These are phyloP conservation scores for Eonycteris spelaea DNA, from an alignment of 2,113 vertebrate species.

Conservation along the genomic window DNA sequence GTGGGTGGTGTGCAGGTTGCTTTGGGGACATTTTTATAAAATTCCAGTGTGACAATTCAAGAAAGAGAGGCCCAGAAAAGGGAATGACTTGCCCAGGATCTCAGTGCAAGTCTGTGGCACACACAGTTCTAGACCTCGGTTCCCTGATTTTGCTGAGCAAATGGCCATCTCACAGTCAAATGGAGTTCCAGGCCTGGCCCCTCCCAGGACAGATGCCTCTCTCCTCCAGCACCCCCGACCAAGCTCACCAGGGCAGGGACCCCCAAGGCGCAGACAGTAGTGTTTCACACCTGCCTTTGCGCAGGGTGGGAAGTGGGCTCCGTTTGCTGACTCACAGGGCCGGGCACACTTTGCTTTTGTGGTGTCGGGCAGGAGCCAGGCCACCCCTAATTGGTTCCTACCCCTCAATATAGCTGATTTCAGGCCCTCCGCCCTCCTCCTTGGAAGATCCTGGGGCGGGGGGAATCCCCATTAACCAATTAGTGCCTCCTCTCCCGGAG, in stretches of 20 bases:
- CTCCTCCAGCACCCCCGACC: neutral
- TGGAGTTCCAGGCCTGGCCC: neutral
- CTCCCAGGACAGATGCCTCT: fast-evolving
- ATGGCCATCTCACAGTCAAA: fast-evolving
- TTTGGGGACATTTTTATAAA: neutral
- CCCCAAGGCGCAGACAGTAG: fast-evolving
- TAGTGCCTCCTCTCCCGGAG: neutral
- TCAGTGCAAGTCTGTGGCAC: neutral
- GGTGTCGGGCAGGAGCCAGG: neutral
- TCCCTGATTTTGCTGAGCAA: neutral
- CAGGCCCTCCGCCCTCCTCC: conserved; percentile 20
- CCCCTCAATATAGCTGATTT: neutral
- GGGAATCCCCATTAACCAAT: conserved; percentile 50
- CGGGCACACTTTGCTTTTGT: fast-evolving
- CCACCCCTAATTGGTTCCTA: conserved; percentile 27
- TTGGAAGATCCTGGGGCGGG: neutral
- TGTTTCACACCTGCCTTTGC: neutral
- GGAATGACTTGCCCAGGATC: neutral
- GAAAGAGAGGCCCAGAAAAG: neutral
- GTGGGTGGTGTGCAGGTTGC: too few relatives aligned
- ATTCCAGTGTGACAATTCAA: neutral
- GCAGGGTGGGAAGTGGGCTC: neutral
- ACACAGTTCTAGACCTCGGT: neutral
- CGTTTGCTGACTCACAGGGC: fast-evolving
- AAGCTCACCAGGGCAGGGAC: neutral